A percentile compares a stretch with the other conserved stretches of the same genome.
Evolutionary conservation across 2,113 vertebrate genomes (phyloP).

Genomic region (Tupaia tana): DNA sequence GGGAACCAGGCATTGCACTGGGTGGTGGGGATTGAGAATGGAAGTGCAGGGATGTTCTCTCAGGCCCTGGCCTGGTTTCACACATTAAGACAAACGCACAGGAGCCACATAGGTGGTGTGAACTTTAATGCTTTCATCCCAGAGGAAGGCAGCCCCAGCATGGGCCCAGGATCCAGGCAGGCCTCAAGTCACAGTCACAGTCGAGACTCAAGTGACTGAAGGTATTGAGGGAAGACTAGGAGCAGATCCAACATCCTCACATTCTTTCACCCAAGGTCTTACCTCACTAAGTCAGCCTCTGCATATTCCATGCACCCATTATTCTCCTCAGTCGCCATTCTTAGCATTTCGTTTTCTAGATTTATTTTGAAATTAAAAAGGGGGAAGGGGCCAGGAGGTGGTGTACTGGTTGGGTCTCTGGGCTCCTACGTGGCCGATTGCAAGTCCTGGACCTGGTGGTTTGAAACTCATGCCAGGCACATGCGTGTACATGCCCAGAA

Average conservation of each 20-base stretch:
- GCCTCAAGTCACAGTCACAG: neutral
- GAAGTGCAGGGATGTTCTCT: neutral
- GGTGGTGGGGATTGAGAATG: neutral
- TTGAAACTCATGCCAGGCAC: no score
- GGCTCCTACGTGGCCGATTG: no score
- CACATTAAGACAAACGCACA: neutral
- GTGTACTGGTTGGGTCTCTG: no score
- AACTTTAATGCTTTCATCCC: neutral
- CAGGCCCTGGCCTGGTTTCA: slow-evolving; percentile 53
- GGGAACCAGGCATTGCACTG: neutral
- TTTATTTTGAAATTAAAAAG: slow-evolving; percentile 53
- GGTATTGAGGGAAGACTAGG: neutral
- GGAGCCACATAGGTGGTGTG: neutral
- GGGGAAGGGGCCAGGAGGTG: neutral
- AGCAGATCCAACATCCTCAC: neutral
- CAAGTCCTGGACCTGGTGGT: no score
- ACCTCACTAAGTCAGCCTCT: neutral
- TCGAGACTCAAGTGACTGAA: neutral
- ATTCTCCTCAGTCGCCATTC: neutral
- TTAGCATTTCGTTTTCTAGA: slow-evolving; percentile 33
- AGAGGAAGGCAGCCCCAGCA: neutral
- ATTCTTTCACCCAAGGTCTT: neutral
- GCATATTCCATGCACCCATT: neutral
- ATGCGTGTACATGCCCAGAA: no score
- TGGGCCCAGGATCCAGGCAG: neutral